Evolutionary conservation across 1,140 invertebrate genomes (phyloP).

Genomic region (Drosophila fuyamai): DNA sequence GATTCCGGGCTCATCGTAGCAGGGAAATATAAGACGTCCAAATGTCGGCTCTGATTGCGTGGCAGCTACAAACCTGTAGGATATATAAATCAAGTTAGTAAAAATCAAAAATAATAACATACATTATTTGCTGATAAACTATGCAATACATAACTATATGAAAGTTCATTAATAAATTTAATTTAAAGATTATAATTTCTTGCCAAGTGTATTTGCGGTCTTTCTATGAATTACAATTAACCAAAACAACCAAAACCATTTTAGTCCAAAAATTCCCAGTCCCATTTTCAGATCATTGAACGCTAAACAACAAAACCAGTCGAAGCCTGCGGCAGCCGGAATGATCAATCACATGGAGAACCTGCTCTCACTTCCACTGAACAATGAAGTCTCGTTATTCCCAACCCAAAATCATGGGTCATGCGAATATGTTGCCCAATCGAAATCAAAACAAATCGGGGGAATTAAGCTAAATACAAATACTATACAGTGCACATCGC

Average conservation of each 20-base stretch:
- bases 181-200: constrained; percentile 1
- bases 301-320: constrained; percentile 36
- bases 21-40: constrained; percentile 93
- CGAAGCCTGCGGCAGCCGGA: constrained; percentile 41
- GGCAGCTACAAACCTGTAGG: constrained; percentile 88
- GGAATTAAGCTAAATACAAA: constrained; percentile 17
- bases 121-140: background rate
- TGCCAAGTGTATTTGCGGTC: constrained; percentile 10
- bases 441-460: constrained; percentile 22
- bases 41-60: constrained; percentile 93
- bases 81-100: background rate
- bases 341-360: constrained; percentile 32
- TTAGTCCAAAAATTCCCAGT: constrained; percentile 18
- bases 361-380: constrained; percentile 19
- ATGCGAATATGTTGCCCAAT: constrained; percentile 24
- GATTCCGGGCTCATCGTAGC: constrained; percentile 94
- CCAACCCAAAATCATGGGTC: constrained; percentile 2
- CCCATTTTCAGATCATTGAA: constrained; percentile 36
- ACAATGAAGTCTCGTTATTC: constrained; percentile 7
- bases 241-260: constrained; percentile 3
- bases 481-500: background rate
- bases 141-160: background rate
- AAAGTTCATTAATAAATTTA: background rate
- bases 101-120: background rate
- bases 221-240: constrained; percentile 18